Conservation (phyloP, 1,140 invertebrate genomes). For the Drosophila lowei region DNA sequence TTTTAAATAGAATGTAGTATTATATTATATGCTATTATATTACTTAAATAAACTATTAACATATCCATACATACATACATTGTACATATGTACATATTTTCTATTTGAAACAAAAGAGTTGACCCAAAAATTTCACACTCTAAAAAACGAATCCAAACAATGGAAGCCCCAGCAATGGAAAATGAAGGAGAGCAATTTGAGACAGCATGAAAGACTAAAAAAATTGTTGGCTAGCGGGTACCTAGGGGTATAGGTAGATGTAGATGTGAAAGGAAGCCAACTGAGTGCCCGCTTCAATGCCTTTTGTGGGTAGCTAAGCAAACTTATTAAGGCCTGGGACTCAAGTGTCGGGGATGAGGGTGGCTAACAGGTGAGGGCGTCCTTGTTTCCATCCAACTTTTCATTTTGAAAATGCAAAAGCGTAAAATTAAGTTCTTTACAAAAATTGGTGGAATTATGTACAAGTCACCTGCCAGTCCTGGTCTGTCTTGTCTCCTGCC, state of each 20-base stretch:
- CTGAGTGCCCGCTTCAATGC: slow-evolving; percentile 32
- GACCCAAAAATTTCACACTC: slow-evolving; percentile 20
- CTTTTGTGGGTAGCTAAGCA: slow-evolving; percentile 37
- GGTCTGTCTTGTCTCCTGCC: not conserved
- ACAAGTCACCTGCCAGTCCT: slow-evolving; percentile 66
- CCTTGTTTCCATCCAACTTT: slow-evolving; percentile 23
- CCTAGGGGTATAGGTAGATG: not conserved
- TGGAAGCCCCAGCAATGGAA: slow-evolving; percentile 10
- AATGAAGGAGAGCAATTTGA: slow-evolving; percentile 37
- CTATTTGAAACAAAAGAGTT: slow-evolving; percentile 7
- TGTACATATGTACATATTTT: no score
- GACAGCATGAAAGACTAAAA: slow-evolving; percentile 42
- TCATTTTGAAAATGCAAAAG: slow-evolving; percentile 62
- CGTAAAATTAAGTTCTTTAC: slow-evolving; percentile 76
- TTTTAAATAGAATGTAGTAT: slow-evolving; percentile 21
- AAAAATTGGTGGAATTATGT: slow-evolving; percentile 63
- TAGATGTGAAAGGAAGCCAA: slow-evolving; percentile 39
- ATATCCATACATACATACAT: no score
- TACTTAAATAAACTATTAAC: slow-evolving; percentile 3
- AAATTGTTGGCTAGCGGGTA: not conserved
- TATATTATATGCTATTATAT: not conserved
- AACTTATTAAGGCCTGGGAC: slow-evolving; percentile 60
- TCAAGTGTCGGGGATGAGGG: slow-evolving; percentile 15
- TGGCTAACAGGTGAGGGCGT: not conserved
- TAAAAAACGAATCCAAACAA: slow-evolving; percentile 27